A percentile compares a stretch with the other conserved stretches of the same genome.
Conservation (phyloP, 2,888 invertebrate species). For the Anthophora plumipes region DNA sequence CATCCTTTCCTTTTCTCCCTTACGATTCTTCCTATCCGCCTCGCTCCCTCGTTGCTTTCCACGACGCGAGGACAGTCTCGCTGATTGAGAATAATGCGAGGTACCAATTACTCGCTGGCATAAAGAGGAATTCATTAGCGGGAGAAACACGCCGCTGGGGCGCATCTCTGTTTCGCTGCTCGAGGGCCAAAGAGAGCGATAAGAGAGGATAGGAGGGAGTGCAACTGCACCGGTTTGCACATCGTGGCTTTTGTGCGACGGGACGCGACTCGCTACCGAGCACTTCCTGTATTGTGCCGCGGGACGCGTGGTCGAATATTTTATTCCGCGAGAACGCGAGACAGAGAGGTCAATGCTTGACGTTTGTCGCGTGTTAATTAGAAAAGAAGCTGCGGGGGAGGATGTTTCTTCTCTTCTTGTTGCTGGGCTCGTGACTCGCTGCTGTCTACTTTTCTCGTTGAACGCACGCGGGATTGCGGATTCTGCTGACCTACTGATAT, state of each 20-base stretch:
- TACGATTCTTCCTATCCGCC: conserved; percentile 30
- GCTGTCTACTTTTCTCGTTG: neutral
- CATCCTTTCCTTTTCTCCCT: neutral
- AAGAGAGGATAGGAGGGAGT: neutral
- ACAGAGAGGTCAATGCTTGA: conserved; percentile 20
- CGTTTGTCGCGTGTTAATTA: conserved; percentile 43
- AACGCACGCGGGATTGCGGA: neutral
- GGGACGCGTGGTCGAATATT: conserved; percentile 46
- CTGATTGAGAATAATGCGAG: conserved; percentile 75
- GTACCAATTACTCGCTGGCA: conserved; percentile 71
- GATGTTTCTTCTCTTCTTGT: neutral
- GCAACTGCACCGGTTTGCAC: conserved; percentile 55
- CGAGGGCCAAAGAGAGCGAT: neutral
- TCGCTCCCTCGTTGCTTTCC: conserved; percentile 25
- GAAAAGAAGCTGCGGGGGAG: conserved; percentile 18
- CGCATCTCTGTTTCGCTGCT: conserved; percentile 33
- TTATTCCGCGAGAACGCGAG: conserved; percentile 23
- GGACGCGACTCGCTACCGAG: conserved; percentile 48
- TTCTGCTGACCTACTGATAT: neutral
- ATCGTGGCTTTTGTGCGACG: conserved; percentile 57
- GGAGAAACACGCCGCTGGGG: conserved; percentile 57
- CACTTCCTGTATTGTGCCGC: conserved; percentile 60
- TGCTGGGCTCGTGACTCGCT: neutral
- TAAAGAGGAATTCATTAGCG: conserved; percentile 73
- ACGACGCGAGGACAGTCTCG: conserved; percentile 58